These are phyloP conservation scores for Furcula furcula DNA, from an alignment of 2,888 invertebrate genomes.

Conservation along the genomic window DNA sequence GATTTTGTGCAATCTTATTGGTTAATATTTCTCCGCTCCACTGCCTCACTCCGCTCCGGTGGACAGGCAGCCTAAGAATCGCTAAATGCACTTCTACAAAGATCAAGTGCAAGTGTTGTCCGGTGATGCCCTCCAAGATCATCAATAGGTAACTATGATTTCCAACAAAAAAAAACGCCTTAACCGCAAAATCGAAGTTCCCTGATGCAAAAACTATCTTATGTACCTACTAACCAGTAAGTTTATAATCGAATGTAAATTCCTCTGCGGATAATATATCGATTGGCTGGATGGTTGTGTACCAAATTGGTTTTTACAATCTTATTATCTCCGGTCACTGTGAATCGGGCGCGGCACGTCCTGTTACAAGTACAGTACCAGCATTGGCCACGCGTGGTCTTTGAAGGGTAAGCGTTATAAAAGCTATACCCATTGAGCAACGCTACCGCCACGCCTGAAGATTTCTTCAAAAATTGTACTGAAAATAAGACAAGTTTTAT, in stretches of 20 bases:
- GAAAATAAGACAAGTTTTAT: conserved; percentile 1
- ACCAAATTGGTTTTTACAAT: conserved; percentile 5
- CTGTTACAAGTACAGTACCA: conserved; percentile 14
- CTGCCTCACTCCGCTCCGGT: no score
- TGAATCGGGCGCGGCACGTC: conserved; percentile 17
- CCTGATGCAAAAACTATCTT: no score
- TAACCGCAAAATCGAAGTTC: no score
- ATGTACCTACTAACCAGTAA: no score
- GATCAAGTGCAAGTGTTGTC: no score
- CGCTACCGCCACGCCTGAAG: conserved; percentile 19
- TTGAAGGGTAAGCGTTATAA: conserved; percentile 11
- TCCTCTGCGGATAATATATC: conserved; percentile 17
- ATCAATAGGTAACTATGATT: no score
- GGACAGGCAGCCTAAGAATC: no score
- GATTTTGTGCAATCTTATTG: no score
- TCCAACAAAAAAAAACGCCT: no score
- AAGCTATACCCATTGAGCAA: conserved; percentile 31
- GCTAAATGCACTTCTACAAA: no score
- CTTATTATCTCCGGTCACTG: conserved; percentile 3
- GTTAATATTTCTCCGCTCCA: no score
- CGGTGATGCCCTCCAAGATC: no score
- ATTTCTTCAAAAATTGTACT: conserved; percentile 16
- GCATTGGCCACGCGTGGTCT: conserved; percentile 1
- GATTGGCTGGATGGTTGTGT: conserved; percentile 26
- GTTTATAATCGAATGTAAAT: conserved; percentile 12